Evolutionary conservation across 2,113 vertebrate genomes (phyloP), one percentile per base, ranked within the genome.

Genomic region (Solea senegalensis): DNA sequence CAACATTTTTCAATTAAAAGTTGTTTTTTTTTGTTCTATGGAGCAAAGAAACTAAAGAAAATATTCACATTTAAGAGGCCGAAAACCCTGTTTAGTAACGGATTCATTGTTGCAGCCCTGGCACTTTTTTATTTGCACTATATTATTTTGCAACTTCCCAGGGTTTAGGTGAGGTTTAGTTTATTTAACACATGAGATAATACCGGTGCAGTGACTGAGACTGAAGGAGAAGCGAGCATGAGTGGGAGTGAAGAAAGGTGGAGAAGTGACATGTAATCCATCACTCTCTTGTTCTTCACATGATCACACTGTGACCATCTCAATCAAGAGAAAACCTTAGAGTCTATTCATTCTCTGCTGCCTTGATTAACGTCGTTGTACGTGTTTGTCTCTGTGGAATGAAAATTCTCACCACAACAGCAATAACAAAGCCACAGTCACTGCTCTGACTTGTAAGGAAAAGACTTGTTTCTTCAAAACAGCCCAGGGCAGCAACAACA

Each of bases 371-470:
- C 11, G 15, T 34, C 5, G 11, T 10, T 10, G 44, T 12, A 45
- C 3, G 12, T 16, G 53, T 56, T 41, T 6, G 46, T 48, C 1
- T 43, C 52, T 58, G 58, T 50, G 55, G 54, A 74, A 74, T 59
- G 48, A 55, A 40, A 50, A 34, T 50, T n/a, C 11, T 58, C 59
- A 60, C 65, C 51, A 48, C 69, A 73, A 46, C 61, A 53, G 52
- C 41, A 57, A 58, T 10, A 45, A 45, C 44, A 45, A 8, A 11
- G 40, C 45, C 40, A 39, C 15, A 26, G 28, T 59, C 58, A 69
- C 49, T 61, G 74, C 59, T 74, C 58, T 14, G 58, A 61, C 64
- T 68, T 64, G 68, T 53, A 56, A 57, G 61, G 34, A 78, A 68
- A 78, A 26, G 52, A 43, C 48, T 65, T 52, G 2, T 28, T 5